phyloP scores from a whole-genome alignment of 2,888 invertebrate species.

The Lasioglossum zephyrum region DNA sequence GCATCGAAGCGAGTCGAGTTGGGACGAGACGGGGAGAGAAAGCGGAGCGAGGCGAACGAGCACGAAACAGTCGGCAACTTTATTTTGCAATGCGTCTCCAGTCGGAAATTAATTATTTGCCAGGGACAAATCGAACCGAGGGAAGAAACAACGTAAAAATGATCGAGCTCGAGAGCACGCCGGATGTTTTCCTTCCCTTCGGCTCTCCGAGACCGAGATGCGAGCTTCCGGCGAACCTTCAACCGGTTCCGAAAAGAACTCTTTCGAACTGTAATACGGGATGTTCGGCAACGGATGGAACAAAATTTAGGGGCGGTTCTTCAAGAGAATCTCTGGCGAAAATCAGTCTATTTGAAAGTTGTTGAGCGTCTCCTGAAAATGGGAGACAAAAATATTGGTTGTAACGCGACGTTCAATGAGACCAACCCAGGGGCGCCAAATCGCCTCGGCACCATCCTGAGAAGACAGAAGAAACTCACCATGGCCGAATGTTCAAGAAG shows the following conservation, averaged over 20 bases:
- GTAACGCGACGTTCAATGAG: too few relatives aligned
- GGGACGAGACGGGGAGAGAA: background rate
- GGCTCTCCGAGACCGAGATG: background rate
- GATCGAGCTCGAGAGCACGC: background rate
- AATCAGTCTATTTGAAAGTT: background rate
- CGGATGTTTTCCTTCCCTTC: background rate
- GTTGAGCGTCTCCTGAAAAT: background rate
- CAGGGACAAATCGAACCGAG: slow-evolving; percentile 28
- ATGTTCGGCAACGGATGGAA: background rate
- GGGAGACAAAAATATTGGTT: too few relatives aligned
- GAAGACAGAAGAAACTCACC: too few relatives aligned
- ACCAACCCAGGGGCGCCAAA: too few relatives aligned
- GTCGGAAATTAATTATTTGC: slow-evolving; percentile 49
- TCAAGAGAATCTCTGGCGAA: background rate
- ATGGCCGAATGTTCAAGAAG: too few relatives aligned
- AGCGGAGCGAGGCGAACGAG: background rate
- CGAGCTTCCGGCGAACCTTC: background rate
- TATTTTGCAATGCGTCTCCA: slow-evolving; percentile 7
- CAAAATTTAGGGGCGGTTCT: background rate
- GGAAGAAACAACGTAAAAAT: slow-evolving; percentile 5
- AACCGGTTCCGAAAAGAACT: background rate
- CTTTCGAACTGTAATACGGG: background rate
- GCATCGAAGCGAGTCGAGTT: background rate
- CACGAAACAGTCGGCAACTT: slow-evolving; percentile 3
- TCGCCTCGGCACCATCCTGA: too few relatives aligned